Conservation (phyloP, 1,140 invertebrate species). For the Heterodera schachtii region DNA sequence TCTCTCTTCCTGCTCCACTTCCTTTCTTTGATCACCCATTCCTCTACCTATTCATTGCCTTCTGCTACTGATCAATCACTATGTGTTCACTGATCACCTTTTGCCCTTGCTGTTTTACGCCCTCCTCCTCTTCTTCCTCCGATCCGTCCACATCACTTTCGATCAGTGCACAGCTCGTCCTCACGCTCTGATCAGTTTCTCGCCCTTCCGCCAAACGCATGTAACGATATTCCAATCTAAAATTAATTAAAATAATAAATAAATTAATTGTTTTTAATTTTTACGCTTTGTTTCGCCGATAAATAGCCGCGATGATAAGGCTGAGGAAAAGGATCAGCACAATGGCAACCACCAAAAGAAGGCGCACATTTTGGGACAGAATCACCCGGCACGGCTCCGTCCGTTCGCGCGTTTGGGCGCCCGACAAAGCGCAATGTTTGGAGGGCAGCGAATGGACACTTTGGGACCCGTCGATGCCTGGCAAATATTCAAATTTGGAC, state of each 20-base stretch:
- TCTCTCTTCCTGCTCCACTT: too few relatives aligned
- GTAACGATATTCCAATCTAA: conserved; percentile 51
- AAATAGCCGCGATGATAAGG: conserved; percentile 47
- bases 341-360: conserved; percentile 43
- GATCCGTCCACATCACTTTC: conserved; percentile 38
- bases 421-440: conserved; percentile 57
- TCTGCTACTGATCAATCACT: too few relatives aligned
- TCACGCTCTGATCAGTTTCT: conserved; percentile 40
- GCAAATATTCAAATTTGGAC: too few relatives aligned
- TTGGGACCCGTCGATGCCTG: conserved; percentile 69
- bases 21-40: too few relatives aligned
- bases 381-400: conserved; percentile 40
- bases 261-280: not conserved
- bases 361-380: conserved; percentile 39
- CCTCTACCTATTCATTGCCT: too few relatives aligned
- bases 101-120: not conserved
- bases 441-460: conserved; percentile 70
- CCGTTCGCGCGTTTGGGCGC: conserved; percentile 50
- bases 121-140: conserved; percentile 51
- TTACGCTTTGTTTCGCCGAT: conserved; percentile 52
- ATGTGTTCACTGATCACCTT: not conserved
- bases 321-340: conserved; percentile 43
- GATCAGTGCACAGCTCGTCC: conserved; percentile 43
- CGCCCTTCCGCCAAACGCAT: conserved; percentile 50
- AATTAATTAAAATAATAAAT: not conserved